Evolutionary conservation across 1,140 invertebrate species (phyloP).

Genomic region (Megalonaias nervosa): DNA sequence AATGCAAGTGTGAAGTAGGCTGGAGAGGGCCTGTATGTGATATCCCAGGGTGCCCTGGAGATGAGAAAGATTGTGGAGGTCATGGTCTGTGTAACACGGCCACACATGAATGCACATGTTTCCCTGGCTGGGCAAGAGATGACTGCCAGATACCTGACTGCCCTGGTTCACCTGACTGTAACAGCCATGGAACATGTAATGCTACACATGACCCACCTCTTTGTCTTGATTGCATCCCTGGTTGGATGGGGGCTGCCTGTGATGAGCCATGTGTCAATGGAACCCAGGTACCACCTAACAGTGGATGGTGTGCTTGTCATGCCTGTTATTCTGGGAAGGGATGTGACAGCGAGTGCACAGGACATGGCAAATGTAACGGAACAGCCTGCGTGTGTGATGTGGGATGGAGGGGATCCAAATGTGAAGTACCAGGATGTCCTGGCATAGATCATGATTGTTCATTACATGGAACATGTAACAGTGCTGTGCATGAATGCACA

Average conservation of each 20-base stretch:
- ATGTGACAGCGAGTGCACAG: conserved; percentile 44
- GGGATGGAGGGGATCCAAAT: conserved; percentile 47
- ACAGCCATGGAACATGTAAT: conserved; percentile 44
- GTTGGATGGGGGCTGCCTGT: conserved; percentile 50
- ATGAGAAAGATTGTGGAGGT: conserved; percentile 47
- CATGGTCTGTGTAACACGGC: conserved; percentile 58
- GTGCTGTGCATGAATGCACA: conserved; percentile 39
- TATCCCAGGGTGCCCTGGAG: conserved; percentile 57
- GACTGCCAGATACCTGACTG: conserved; percentile 47
- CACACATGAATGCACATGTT: conserved; percentile 53
- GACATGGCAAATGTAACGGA: conserved; percentile 36
- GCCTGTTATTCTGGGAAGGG: conserved; percentile 43
- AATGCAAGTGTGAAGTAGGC: conserved; percentile 51
- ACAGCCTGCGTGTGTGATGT: conserved; percentile 40
- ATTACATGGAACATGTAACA: conserved; percentile 49
- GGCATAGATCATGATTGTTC: conserved; percentile 43
- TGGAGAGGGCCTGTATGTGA: conserved; percentile 58
- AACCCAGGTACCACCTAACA: conserved; percentile 38
- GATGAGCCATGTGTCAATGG: conserved; percentile 45
- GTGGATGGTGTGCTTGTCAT: conserved; percentile 36
- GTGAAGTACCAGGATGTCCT: conserved; percentile 51
- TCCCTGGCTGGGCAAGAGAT: conserved; percentile 55
- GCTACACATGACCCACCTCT: conserved; percentile 35
- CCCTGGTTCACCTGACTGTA: conserved; percentile 49
- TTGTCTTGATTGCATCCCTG: conserved; percentile 39